A percentile compares a stretch with the other conserved stretches of the same genome.
Evolutionary conservation across 2,888 invertebrate genomes (phyloP).

Genomic region (Marronus borbonicus): DNA sequence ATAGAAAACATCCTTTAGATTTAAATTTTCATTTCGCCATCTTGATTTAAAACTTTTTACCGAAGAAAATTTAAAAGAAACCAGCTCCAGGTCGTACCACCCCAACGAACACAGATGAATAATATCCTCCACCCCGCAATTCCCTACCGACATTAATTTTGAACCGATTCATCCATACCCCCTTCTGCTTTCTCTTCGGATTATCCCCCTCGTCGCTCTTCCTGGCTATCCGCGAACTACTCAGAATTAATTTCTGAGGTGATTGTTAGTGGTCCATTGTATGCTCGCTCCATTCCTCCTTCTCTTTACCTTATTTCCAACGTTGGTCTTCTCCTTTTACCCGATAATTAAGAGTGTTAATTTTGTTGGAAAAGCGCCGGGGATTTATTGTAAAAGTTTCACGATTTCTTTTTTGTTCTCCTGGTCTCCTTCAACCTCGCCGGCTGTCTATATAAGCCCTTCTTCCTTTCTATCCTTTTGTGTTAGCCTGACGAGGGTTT

Average conservation of each 20-base stretch:
- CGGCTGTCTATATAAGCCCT: background rate
- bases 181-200: background rate
- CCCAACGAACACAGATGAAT: constrained; percentile 6
- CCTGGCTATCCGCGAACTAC: constrained; percentile 28
- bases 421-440: background rate
- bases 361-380: constrained; percentile 30
- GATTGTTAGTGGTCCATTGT: constrained; percentile 37
- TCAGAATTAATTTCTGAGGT: constrained; percentile 33
- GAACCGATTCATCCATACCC: background rate
- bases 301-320: too few species aligned
- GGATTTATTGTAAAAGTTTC: constrained; percentile 40
- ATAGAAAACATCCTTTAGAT: too few species aligned
- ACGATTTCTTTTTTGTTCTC: constrained; percentile 11
- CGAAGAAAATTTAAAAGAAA: background rate
- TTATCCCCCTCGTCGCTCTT: background rate
- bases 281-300: background rate
- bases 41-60: constrained; percentile 13
- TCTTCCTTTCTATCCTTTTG: constrained; percentile 1
- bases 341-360: constrained; percentile 46
- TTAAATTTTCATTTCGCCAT: background rate
- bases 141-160: background rate
- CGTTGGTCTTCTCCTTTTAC: background rate
- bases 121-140: background rate
- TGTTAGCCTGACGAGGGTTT: background rate
- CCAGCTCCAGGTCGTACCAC: background rate